Evolutionary conservation across 2,888 invertebrate genomes (phyloP), one percentile per base, ranked within the genome.

Genomic region (Himalopsyche tibetana): DNA sequence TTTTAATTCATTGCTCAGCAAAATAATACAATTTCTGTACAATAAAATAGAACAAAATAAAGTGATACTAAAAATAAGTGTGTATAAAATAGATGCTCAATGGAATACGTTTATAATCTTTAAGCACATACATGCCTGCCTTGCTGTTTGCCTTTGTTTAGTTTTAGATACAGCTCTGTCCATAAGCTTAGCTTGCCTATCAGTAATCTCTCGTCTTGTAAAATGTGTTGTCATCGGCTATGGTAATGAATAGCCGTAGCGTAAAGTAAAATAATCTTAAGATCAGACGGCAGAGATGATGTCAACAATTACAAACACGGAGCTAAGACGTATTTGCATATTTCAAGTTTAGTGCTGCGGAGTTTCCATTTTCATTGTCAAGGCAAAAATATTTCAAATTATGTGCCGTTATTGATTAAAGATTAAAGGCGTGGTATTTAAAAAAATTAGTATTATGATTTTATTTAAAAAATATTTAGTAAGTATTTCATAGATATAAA

Each of bases 221-320:
- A 56, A 63, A 63, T 63, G 63, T 63, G 19, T 63, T 63, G 63
- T 63, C 63, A 63, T 63, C 63, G 19, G 5, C 28, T 19, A 19
- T 28, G 19, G 63, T 28, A 19, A 63, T 63, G 19, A 63, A 63
- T 63, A 8, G 19, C 19, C 15, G 2, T 15, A 15, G 51, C 8
- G 4, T 11, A 28, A 63, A 19, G 19, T 19, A 19, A 19, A 63
- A 63, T 19, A 63, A 19, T 63, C 28, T 63, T 19, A 2, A 63
- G 11, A 63, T 63, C 63, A n/a, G n/a, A 63, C 5, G 19, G 11
- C 15, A 63, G n/a, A 63, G 63, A 63, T 63, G 63, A 63, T 63
- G 63, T 63, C 63, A 63, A 63, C 63, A 63, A 19, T 63, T 63
- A 19, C 19, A 63, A 63, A 63, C 63, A 63, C 28, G 63, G 63